Evolutionary conservation across 2,888 invertebrate genomes (phyloP).

Genomic region (Leucozona laternaria): DNA sequence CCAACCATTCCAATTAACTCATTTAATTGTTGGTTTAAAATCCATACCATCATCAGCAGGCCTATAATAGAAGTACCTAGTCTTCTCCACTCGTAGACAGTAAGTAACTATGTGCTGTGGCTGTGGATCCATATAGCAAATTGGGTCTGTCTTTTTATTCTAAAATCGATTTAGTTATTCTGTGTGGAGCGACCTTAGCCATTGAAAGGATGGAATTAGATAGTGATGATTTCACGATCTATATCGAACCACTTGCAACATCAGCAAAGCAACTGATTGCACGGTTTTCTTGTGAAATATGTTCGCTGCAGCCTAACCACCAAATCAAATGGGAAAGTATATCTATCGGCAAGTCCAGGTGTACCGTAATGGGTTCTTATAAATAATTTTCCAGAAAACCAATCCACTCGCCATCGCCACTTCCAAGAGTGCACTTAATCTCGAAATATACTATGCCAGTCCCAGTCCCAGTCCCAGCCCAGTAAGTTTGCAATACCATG

Average conservation of each 20-base stretch:
- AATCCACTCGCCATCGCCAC: conserved; percentile 75
- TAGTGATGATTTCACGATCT: conserved; percentile 75
- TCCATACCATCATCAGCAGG: neutral
- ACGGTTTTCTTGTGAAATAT: conserved; percentile 68
- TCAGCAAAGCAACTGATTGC: conserved; percentile 66
- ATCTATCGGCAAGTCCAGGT: conserved; percentile 62
- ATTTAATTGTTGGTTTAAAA: conserved; percentile 1
- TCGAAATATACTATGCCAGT: conserved; percentile 25
- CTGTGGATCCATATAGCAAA: neutral
- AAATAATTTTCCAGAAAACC: conserved; percentile 74
- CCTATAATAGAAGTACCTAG: neutral
- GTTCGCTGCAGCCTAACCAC: conserved; percentile 49
- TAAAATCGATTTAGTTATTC: conserved; percentile 21
- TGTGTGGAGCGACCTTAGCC: conserved; percentile 12
- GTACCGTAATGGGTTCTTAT: conserved; percentile 74
- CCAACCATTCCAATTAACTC: conserved; percentile 14
- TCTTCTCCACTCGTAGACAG: neutral
- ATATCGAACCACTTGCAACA: conserved; percentile 67
- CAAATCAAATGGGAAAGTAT: conserved; percentile 74
- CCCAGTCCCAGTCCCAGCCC: neutral
- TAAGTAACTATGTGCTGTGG: neutral
- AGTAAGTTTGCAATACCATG: conserved; percentile 8
- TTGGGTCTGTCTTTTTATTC: conserved; percentile 14
- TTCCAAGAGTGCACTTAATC: conserved; percentile 72
- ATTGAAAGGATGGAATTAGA: conserved; percentile 64